These are phyloP conservation scores for Leptinotarsa tumamoca DNA, from an alignment of 2,888 invertebrate genomes.

Conservation along the genomic window DNA sequence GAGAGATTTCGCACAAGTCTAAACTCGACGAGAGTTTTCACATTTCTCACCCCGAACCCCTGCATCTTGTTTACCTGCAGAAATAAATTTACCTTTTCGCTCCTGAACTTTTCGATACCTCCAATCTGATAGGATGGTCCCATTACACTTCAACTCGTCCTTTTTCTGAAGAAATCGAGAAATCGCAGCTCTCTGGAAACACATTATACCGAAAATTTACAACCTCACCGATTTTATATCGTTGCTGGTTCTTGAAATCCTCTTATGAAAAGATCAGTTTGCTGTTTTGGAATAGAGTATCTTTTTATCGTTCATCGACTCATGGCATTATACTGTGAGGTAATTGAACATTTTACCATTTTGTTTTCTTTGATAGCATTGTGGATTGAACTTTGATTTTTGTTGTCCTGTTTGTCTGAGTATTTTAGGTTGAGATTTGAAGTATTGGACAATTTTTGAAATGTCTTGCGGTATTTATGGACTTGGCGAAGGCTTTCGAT, in stretches of 20 bases:
- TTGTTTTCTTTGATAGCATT: background rate
- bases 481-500: no score
- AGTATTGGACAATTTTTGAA: background rate
- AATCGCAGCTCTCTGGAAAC: constrained; percentile 4
- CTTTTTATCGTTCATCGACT: constrained; percentile 10
- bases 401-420: background rate
- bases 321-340: background rate
- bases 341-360: background rate
- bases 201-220: constrained; percentile 4
- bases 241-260: background rate
- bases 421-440: background rate
- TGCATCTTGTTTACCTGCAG: constrained; percentile 8
- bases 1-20: background rate
- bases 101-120: constrained; percentile 1
- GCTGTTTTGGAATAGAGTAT: background rate
- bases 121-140: constrained; percentile 5
- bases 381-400: background rate
- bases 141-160: background rate
- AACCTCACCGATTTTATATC: background rate
- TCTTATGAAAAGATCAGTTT: background rate
- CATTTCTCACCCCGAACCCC: background rate
- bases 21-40: constrained; percentile 1
- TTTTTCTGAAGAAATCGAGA: constrained; percentile 1
- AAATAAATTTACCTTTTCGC: background rate
- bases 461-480: no score